Evolutionary conservation across 2,888 invertebrate genomes (phyloP), one percentile per base, ranked within the genome.

Genomic region (Drosophila anceps): DNA sequence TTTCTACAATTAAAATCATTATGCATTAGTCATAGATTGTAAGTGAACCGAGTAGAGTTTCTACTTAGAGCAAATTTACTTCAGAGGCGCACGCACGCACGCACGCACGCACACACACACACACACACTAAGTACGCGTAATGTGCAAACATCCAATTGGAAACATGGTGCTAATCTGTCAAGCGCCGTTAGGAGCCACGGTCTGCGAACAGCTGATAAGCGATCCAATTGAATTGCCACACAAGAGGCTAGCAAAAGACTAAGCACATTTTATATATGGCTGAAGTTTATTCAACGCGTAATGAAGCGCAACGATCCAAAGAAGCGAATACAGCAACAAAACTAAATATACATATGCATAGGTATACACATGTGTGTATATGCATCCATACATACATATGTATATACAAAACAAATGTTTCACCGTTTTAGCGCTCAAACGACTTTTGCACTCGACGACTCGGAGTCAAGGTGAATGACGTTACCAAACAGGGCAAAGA

Each of bases 381-480:
- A 13, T 18, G n/a, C n/a, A 27, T 4, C 15, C 46, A n/a, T 27
- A 50, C 13, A 18, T 41, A 37, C 55, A 18, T 43, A 6, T 51
- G n/a, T 35, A 57, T 57, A 71, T 13, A n/a, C n/a, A n/a, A 65
- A 63, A 39, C 61, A 71, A 69, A 64, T 62, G 69, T 55, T 63
- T 24, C 61, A 61, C 61, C 31, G 48, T 57, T 66, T 65, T 57
- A 72, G 67, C 58, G 76, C 60, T 69, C 50, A 60, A 61, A 58
- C 67, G 87, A 84, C 84, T 84, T 84, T 84, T 84, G 84, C 64
- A 76, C 86, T 73, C 69, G 48, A 44, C 70, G 82, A 69, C 57
- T 68, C 51, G 66, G 68, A 85, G 82, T 82, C 87, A 84, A 84
- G 87, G 87, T 84, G 82, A 84, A 84, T 84, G 82, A 86, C 87